Evolutionary conservation across 1,140 invertebrate species (phyloP), one percentile per base, ranked within the genome.

Genomic region (Drosophila chauvacae): DNA sequence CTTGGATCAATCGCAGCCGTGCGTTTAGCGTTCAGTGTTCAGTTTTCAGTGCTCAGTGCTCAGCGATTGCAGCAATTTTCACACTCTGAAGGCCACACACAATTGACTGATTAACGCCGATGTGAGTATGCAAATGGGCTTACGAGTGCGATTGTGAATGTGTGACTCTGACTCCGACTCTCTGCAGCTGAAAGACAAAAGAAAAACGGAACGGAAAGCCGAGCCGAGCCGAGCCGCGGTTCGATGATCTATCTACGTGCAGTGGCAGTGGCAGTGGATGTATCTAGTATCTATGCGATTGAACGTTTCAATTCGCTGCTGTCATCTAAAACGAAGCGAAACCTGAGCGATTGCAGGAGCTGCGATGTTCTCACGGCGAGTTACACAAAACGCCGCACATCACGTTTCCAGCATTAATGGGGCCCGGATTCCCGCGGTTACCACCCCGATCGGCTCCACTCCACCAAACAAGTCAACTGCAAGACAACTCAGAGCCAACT

Each of bases 311-410:
- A 72, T 72, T 77, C 58, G 45, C 41, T 41, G 75, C 76, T 78
- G 76, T 78, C 76, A 78, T 78, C 60, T 71, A 59, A 82, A 80
- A 70, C 74, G 71, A 76, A 80, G 74, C 72, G 77, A 80, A 88
- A 80, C 80, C 64, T 60, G 65, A 86, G 63, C 73, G 77, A 85
- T 85, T 84, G 81, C 81, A 71, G 55, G 55, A 66, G 61, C 35
- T 26, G 65, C 77, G 61, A 74, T 80, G 84, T 90, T 87, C 84
- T 88, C 85, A 87, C 84, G 84, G 84, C 84, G 84, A 88, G 81
- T 87, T 88, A 87, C 84, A 87, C 84, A 87, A 87, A 87, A 84
- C 77, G 84, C 84, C 85, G 84, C 84, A 90, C 84, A 87, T 87
- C 84, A 87, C 84, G 84, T 88, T 87, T 88, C 61, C 80, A 80